Conservation (phyloP, 2,797 vertebrate genomes). For the Parauchenoglanis punctatus region DNA sequence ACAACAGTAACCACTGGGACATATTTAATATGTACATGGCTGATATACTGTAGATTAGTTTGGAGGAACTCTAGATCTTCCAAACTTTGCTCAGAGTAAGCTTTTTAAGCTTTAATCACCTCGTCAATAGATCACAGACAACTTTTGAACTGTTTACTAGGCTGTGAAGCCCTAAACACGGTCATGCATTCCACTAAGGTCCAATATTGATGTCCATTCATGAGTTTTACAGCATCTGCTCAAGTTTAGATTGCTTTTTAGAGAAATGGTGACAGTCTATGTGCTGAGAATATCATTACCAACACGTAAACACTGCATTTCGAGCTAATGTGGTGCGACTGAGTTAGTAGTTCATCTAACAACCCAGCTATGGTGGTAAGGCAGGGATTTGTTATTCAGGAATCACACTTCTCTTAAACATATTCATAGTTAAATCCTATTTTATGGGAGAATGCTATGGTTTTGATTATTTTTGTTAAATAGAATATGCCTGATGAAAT, state of each 20-base stretch:
- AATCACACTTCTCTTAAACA: background rate
- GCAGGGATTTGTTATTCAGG: background rate
- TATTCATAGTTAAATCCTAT: background rate
- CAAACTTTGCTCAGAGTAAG: background rate
- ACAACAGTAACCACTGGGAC: background rate
- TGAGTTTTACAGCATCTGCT: slow-evolving; percentile 14
- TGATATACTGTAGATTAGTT: background rate
- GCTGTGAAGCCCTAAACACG: background rate
- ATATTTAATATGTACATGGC: background rate
- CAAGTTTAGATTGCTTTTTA: slow-evolving; percentile 17
- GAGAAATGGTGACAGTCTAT: background rate
- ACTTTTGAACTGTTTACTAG: background rate
- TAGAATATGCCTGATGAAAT: background rate
- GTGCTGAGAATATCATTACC: background rate
- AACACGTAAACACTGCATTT: background rate
- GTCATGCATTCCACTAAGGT: background rate
- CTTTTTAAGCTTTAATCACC: background rate
- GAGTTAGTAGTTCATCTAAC: background rate
- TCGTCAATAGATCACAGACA: background rate
- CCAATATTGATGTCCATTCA: background rate
- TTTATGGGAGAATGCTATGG: background rate
- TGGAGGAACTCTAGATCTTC: background rate
- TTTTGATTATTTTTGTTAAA: background rate
- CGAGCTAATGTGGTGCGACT: background rate
- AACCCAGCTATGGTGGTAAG: background rate